Base-by-base conservation (phyloP, 2,888 invertebrate species). In the Charanyca ferruginea region DNA sequence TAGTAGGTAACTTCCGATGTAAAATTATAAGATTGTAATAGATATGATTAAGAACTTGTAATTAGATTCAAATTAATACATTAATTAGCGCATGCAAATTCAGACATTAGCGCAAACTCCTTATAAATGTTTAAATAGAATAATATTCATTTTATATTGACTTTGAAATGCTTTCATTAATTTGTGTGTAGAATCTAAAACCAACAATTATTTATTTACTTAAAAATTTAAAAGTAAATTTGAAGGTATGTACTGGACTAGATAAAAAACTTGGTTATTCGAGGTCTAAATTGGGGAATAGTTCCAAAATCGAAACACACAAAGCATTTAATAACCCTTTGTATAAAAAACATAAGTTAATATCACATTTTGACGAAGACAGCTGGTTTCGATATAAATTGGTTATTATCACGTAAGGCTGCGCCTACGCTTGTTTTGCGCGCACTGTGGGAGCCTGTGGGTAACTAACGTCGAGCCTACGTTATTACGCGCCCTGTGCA, bases 401-500 rank as follows among this genome's bases (percentile, higher is more conserved):
- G 80, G 83, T 82, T 83, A 81, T 82, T 82, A 81, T 81, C 83
- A 81, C 80, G 80, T 81, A 74, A 82, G 72, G 62, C 77, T 71
- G 73, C 73, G 69, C 66, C 73, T 64, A 77, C 66, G 76, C 79
- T 66, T 81, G 82, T 71, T 72, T 70, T 73, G 63, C 51, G 67
- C 82, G 68, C 79, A 54, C 61, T 72, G 74, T 78, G 81, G 75
- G 72, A 81, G 80, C 80, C 73, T 61, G 66, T 69, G 74, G 83
- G 83, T 90, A 87, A 89, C 89, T 87, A 87, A 88, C 81, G 81
- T 83, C 81, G 82, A 75, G 80, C 81, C 87, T 86, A 85, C 86
- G 86, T 88, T 89, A 90, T 91, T 91, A 89, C 79, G 81, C 79
- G 70, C 80, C 73, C 80, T 74, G 77, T 70, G 54, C 80, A 82